phyloP scores from a whole-genome alignment of 92 coral and sea anemone genomes.

The Epizoanthus ramosus region DNA sequence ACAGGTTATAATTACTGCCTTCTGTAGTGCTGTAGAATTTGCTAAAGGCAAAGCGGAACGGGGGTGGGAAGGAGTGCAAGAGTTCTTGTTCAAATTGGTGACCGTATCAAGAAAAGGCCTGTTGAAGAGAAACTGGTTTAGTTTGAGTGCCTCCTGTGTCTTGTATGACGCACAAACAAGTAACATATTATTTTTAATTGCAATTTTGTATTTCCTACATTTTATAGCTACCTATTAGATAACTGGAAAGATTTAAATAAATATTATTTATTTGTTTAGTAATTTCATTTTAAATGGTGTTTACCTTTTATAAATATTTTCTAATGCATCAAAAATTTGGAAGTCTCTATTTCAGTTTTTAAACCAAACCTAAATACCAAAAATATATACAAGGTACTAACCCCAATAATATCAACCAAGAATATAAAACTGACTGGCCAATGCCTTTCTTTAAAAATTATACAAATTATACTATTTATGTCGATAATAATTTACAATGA shows the following conservation, averaged over 20 bases:
- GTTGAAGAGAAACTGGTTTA: too few species aligned
- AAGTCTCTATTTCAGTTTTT: neutral
- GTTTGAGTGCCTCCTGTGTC: too few species aligned
- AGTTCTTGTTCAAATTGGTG: neutral
- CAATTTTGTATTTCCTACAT: slow-evolving; percentile 23
- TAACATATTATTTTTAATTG: neutral
- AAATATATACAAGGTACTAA: neutral
- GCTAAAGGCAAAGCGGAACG: neutral
- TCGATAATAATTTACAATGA: neutral
- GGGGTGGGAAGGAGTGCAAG: neutral
- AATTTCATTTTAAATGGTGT: slow-evolving; percentile 10
- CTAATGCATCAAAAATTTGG: neutral
- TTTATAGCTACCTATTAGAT: slow-evolving; percentile 8
- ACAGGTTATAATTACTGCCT: too few species aligned
- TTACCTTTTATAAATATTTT: slow-evolving; percentile 12
- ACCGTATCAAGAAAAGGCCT: neutral
- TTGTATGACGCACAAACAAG: neutral
- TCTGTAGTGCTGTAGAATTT: too few species aligned
- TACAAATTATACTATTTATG: neutral
- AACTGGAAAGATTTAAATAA: slow-evolving; percentile 17
- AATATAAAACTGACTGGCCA: neutral
- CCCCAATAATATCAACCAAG: neutral
- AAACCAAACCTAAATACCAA: neutral
- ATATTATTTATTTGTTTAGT: slow-evolving; percentile 26
- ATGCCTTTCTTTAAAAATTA: neutral